Evolutionary conservation across 2,797 vertebrate genomes (phyloP).

Genomic region (Apogon hyalosoma): DNA sequence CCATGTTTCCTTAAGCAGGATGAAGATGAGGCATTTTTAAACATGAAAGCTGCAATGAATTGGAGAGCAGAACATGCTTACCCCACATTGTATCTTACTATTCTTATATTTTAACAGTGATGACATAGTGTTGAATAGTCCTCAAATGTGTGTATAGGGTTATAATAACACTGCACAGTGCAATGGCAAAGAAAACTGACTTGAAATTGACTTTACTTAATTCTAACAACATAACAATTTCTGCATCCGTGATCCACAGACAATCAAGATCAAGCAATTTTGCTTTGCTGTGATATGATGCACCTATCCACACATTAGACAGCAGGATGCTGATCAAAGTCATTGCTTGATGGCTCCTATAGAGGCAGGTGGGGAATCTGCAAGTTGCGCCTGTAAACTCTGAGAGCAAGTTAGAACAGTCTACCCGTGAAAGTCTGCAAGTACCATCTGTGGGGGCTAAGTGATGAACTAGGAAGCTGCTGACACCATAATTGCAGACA

Average conservation of each 20-base stretch:
- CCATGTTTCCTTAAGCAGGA: conserved; percentile 42
- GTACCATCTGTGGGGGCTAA: conserved; percentile 56
- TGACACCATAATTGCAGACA: conserved; percentile 70
- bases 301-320: conserved; percentile 31
- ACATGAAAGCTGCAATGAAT: conserved; percentile 13
- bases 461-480: conserved; percentile 60
- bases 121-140: background rate
- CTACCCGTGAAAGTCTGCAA: conserved; percentile 49
- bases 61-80: background rate
- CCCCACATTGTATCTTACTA: background rate
- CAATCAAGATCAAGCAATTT: conserved; percentile 17
- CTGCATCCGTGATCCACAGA: conserved; percentile 10
- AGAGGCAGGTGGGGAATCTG: conserved; percentile 39
- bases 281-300: conserved; percentile 2
- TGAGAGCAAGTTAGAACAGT: conserved; percentile 41
- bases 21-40: conserved; percentile 34
- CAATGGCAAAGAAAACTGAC: no score
- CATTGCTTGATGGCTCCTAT: conserved; percentile 31
- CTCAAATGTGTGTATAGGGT: background rate
- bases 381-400: conserved; percentile 24
- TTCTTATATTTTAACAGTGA: background rate
- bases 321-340: conserved; percentile 24
- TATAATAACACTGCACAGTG: background rate
- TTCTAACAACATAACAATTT: background rate
- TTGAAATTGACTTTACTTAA: background rate